Conservation (phyloP, 2,888 invertebrate genomes). For the Scaptomyza cyrtandrae region DNA sequence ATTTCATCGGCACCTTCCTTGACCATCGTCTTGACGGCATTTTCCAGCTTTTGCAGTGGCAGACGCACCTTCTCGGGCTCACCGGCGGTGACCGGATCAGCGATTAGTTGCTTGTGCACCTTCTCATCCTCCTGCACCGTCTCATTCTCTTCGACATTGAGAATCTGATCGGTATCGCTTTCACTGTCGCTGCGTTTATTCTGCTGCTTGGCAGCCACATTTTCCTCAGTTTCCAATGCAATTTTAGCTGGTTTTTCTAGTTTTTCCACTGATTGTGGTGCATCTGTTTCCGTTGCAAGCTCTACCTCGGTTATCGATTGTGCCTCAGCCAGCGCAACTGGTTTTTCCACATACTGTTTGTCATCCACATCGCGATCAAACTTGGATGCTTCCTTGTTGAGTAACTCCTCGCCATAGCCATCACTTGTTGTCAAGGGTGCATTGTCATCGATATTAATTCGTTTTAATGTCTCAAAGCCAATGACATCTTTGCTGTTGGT, state of each 20-base stretch:
- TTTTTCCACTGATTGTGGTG: constrained; percentile 67
- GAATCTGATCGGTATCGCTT: constrained; percentile 58
- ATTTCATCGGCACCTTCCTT: constrained; percentile 84
- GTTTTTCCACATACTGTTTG: constrained; percentile 84
- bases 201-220: constrained; percentile 70
- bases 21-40: constrained; percentile 75
- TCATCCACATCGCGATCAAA: constrained; percentile 84
- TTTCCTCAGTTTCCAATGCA: constrained; percentile 52
- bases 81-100: constrained; percentile 85
- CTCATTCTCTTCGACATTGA: constrained; percentile 82
- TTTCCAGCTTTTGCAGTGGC: constrained; percentile 85
- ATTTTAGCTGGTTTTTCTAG: constrained; percentile 65
- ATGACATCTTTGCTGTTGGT: constrained; percentile 84
- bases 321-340: constrained; percentile 83
- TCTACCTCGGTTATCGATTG: constrained; percentile 33
- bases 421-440: constrained; percentile 53
- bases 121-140: constrained; percentile 86
- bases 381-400: constrained; percentile 82
- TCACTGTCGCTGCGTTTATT: constrained; percentile 75
- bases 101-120: constrained; percentile 85
- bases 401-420: constrained; percentile 70
- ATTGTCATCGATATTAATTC: constrained; percentile 76
- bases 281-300: constrained; percentile 61
- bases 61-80: constrained; percentile 86
- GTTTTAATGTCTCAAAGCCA: constrained; percentile 84